Evolutionary conservation across 2,888 invertebrate genomes (phyloP), one percentile per base, ranked within the genome.

Genomic region (Scaptomyza parva): DNA sequence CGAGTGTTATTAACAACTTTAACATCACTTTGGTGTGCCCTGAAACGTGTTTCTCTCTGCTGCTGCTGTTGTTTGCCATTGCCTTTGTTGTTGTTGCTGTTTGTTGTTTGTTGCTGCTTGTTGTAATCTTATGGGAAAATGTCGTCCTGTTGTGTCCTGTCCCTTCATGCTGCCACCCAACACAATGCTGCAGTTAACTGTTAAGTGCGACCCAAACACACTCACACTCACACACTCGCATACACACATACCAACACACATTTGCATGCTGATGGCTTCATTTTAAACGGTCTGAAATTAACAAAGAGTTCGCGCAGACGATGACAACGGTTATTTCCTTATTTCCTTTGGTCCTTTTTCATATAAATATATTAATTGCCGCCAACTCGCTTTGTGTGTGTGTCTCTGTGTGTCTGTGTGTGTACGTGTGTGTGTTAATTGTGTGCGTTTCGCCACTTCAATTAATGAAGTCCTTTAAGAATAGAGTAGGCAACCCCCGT

Each of bases 21-120:
- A 86, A 82, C 82, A 86, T 84, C 87, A 86, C 76, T 84, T 82
- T 86, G 72, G 75, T 78, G 81, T 81, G 64, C 75, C 81, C 67
- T 72, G 61, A 66, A 68, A 86, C 55, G 54, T 61, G 59, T 59
- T 65, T 20, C 59, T 58, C 61, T 20, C 65, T 62, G 57, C 58
- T 68, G 61, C 47, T 45, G 57, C 58, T 68, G 61, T 43, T 45
- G 54, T 64, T 70, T 41, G 33, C 30, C 43, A 18, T 47, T 26
- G 30, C 12, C 12, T 11, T 44, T 30, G 18, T 48, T 62, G 28
- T 30, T 51, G 39, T 37, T 48, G 24, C n/a, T 40, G 17, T n/a
- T n/a, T 39, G 18, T 43, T 62, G 28, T 30, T 51, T 59, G 28
- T 30, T 28, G 51, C 26, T 39, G 61, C 51, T 61, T 50, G 45